A percentile compares a stretch with the other conserved stretches of the same genome.
phyloP scores from a whole-genome alignment of 2,888 invertebrate genomes.

The Drosophila silvestris region DNA sequence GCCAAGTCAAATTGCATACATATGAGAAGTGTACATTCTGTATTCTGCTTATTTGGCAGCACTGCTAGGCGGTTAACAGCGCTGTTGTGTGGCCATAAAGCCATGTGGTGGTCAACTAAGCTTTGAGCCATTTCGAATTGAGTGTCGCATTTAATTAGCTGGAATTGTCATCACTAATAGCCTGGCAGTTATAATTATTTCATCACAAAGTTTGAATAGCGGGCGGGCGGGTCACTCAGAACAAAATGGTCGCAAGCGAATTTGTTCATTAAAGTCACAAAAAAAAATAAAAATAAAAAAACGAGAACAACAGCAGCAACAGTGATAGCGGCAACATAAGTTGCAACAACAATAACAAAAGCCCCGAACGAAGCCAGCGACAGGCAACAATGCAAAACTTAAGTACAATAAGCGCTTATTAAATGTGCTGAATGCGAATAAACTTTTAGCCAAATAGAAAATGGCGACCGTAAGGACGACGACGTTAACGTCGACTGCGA shows the following conservation, averaged over 20 bases:
- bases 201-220: conserved; percentile 18
- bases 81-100: conserved; percentile 29
- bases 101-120: conserved; percentile 35
- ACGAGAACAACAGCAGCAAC: conserved; percentile 9
- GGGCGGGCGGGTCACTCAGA: conserved; percentile 1
- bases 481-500: background rate
- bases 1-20: conserved; percentile 27
- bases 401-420: conserved; percentile 81
- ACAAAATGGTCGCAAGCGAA: conserved; percentile 49
- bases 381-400: conserved; percentile 67
- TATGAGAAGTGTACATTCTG: conserved; percentile 6
- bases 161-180: conserved; percentile 34
- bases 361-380: conserved; percentile 45
- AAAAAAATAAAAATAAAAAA: background rate
- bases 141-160: conserved; percentile 50
- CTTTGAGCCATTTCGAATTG: conserved; percentile 37
- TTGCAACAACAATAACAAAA: conserved; percentile 31
- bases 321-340: conserved; percentile 15
- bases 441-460: conserved; percentile 77
- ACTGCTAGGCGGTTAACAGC: conserved; percentile 56
- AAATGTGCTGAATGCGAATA: conserved; percentile 77
- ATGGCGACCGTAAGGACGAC: conserved; percentile 54
- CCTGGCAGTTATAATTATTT: conserved; percentile 32
- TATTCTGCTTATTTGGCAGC: conserved; percentile 22
- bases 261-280: conserved; percentile 50